Conservation (phyloP, 2,113 vertebrate genomes). For the Crotalus tigris region DNA sequence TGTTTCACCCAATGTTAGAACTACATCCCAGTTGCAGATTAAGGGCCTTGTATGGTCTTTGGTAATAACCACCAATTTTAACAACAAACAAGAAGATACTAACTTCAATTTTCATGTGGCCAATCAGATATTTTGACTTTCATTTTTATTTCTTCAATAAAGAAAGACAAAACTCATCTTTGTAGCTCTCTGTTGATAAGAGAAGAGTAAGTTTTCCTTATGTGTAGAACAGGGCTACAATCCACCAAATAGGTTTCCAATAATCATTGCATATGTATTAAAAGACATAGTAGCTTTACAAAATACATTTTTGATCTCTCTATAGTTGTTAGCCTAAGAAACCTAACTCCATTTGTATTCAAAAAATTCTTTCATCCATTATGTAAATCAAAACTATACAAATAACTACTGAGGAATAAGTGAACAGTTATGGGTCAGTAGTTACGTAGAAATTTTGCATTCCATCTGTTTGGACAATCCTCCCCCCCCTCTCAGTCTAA, state of each 20-base stretch:
- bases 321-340: background rate
- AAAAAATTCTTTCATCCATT: conserved; percentile 13
- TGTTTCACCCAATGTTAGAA: background rate
- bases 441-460: conserved; percentile 30
- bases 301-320: background rate
- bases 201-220: conserved; percentile 20
- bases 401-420: conserved; percentile 38
- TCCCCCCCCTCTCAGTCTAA: conserved; percentile 38
- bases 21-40: background rate
- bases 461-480: conserved; percentile 26
- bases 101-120: background rate
- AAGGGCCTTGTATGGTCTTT: background rate
- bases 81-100: background rate
- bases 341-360: background rate
- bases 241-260: conserved; percentile 5
- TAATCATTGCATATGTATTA: conserved; percentile 3
- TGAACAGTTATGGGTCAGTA: conserved; percentile 37
- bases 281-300: conserved; percentile 28
- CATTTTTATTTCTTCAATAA: background rate
- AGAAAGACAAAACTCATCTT: conserved; percentile 12
- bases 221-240: background rate
- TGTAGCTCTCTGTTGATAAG: conserved; percentile 11
- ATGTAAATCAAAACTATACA: conserved; percentile 25
- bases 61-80: background rate
- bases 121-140: background rate